A percentile compares a stretch with the other conserved stretches of the same genome.
phyloP scores from a whole-genome alignment of 2,113 vertebrate genomes.

The Saguinus midas region DNA sequence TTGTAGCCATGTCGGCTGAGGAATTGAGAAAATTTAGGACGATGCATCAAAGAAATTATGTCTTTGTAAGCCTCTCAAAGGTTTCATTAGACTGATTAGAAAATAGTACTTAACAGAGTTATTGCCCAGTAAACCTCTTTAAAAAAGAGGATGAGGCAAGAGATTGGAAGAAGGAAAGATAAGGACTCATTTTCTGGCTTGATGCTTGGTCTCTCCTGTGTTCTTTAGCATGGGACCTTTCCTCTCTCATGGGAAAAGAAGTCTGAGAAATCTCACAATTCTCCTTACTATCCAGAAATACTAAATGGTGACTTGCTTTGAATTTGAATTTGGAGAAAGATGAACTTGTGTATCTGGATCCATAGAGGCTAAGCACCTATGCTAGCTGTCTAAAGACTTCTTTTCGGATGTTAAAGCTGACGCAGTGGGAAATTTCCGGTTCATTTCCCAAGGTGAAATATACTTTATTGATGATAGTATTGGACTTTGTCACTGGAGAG shows the following conservation, averaged over 20 bases:
- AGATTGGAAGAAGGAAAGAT: background rate
- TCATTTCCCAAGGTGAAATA: background rate
- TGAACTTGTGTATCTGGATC: background rate
- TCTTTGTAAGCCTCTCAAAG: background rate
- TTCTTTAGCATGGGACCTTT: background rate
- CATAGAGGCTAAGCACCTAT: background rate
- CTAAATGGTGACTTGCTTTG: background rate
- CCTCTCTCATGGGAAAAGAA: background rate
- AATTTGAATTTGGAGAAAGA: background rate
- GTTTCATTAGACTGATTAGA: background rate
- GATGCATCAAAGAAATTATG: background rate
- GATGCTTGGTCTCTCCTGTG: background rate
- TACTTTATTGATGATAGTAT: background rate
- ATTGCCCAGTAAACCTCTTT: background rate
- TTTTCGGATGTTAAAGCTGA: background rate
- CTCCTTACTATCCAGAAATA: background rate
- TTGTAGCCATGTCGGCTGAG: background rate
- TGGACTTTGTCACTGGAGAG: background rate
- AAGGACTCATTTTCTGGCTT: background rate
- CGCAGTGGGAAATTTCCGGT: background rate
- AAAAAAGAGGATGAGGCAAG: background rate
- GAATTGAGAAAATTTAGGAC: background rate
- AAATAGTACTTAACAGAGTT: background rate
- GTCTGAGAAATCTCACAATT: background rate
- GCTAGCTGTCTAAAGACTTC: background rate